These are phyloP conservation scores for Bucco capensis DNA, from an alignment of 2,113 vertebrate genomes.

Conservation along the genomic window DNA sequence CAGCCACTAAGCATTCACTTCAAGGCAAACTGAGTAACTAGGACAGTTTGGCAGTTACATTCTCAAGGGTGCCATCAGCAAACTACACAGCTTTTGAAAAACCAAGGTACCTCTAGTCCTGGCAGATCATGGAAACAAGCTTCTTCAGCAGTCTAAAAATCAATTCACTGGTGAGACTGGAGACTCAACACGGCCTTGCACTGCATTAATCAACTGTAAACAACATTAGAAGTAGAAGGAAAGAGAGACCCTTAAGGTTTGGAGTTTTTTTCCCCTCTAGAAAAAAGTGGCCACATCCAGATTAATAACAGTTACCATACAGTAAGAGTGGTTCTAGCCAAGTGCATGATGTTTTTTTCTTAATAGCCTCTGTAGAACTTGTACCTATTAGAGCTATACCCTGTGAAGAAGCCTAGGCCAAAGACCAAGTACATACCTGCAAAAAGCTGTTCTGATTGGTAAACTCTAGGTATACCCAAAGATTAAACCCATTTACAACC, in stretches of 20 bases:
- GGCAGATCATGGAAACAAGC: not conserved
- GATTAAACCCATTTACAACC: not conserved
- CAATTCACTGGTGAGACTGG: not conserved
- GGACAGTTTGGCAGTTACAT: rapidly evolving
- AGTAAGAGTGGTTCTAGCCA: not conserved
- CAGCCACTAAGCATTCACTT: not conserved
- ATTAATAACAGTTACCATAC: not conserved
- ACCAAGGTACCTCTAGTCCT: not conserved
- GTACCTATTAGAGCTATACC: not conserved
- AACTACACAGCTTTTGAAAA: not conserved
- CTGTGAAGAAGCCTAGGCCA: not conserved
- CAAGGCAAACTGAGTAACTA: not conserved
- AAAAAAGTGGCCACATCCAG: not conserved
- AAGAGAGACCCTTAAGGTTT: not conserved
- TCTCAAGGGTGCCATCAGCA: not conserved
- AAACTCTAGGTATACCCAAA: not conserved
- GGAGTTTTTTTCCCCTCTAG: not conserved
- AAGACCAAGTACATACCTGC: not conserved
- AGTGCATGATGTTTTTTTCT: not conserved
- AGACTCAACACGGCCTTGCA: not conserved
- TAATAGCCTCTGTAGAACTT: not conserved
- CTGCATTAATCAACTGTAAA: not conserved
- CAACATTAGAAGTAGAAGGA: not conserved
- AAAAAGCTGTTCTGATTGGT: not conserved
- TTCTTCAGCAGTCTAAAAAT: not conserved